Evolutionary conservation across 2,888 invertebrate genomes (phyloP).

Genomic region (Agrotis puta): DNA sequence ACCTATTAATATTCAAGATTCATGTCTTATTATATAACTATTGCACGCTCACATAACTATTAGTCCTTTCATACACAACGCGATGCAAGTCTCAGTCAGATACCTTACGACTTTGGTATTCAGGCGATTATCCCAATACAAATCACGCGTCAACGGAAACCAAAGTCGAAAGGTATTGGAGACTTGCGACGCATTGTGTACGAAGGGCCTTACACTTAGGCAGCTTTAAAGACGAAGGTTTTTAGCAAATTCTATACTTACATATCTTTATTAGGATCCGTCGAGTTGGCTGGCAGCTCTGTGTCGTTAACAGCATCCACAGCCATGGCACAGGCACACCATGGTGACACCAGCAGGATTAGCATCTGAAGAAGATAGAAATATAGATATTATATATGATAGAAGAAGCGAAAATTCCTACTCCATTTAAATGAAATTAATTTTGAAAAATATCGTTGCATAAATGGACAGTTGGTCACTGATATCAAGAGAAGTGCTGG

Average conservation of each 20-base stretch:
- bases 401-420: neutral
- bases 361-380: conserved; percentile 32
- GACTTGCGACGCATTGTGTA: too few species aligned
- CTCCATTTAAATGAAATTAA: neutral
- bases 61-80: too few species aligned
- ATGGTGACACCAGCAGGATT: conserved; percentile 39
- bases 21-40: too few species aligned
- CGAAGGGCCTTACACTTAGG: neutral
- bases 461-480: neutral
- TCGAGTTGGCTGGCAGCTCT: conserved; percentile 62
- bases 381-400: neutral
- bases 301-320: conserved; percentile 44
- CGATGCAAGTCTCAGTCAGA: too few species aligned
- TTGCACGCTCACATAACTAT: too few species aligned
- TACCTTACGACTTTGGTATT: too few species aligned
- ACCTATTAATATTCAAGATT: neutral
- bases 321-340: conserved; percentile 26
- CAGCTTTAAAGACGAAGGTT: too few species aligned
- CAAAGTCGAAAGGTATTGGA: too few species aligned
- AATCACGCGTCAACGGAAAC: too few species aligned
- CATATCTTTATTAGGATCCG: conserved; percentile 75
- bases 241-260: conserved; percentile 51
- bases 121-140: too few species aligned
- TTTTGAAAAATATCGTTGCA: neutral
- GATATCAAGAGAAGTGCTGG: too few species aligned